Evolutionary conservation across 2,113 vertebrate genomes (phyloP).

Genomic region (Eclectus roratus): DNA sequence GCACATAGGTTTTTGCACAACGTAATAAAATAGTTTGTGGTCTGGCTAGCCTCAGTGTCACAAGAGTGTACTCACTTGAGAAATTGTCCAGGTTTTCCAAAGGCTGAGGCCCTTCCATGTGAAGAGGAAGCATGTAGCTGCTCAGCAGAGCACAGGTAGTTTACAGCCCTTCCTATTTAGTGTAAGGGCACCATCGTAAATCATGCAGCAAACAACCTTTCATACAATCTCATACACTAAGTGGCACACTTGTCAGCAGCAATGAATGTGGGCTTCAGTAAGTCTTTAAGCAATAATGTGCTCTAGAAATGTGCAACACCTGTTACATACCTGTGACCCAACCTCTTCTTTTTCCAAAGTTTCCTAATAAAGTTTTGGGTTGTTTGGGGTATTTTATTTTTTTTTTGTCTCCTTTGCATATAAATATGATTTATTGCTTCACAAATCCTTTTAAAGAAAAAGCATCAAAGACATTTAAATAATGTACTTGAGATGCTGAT

Average conservation of each 20-base stretch:
- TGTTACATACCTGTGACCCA: constrained; percentile 3
- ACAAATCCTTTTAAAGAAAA: constrained; percentile 29
- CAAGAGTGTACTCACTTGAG: constrained; percentile 21
- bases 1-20: constrained; percentile 51
- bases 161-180: constrained; percentile 20
- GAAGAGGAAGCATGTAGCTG: neutral
- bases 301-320: neutral
- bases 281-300: neutral
- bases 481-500: neutral
- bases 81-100: constrained; percentile 48
- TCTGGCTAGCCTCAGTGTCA: constrained; percentile 63
- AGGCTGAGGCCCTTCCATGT: constrained; percentile 31
- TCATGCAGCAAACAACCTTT: neutral
- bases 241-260: constrained; percentile 42
- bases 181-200: constrained; percentile 9
- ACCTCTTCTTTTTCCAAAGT: neutral
- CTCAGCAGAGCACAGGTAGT: neutral
- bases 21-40: constrained; percentile 60
- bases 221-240: neutral
- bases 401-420: neutral
- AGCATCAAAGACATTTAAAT: constrained; percentile 41
- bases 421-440: constrained; percentile 21
- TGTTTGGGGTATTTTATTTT: neutral
- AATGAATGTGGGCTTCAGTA: constrained; percentile 34
- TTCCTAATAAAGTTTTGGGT: neutral